Base-by-base conservation (phyloP, 2,113 vertebrate species). In the Chiloscyllium plagiosum region DNA sequence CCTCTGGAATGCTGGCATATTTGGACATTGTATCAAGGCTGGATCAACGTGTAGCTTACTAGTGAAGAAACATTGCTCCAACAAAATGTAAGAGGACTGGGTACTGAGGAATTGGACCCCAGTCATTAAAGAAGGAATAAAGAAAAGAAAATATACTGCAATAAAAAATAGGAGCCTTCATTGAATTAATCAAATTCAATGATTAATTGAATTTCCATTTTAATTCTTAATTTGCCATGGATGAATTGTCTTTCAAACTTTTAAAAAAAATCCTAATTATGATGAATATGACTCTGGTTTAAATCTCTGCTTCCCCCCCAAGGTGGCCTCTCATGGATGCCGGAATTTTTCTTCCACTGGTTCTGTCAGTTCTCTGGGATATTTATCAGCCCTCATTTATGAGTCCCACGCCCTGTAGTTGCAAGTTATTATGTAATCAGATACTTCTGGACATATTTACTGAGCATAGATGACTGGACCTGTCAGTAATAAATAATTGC, bases 401-500 rank as follows among this genome's bases (percentile, higher is more conserved):
- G 37, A 20, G 80, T 20, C 89, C n/a, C 89, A 93, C 61, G n/a
- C 33, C 33, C 56, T n/a, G 52, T 90, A 52, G 52, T 90, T 90
- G 89, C 19, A 61, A 93, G 89, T 66, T 66, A 66, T 93, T 93
- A 33, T 93, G 89, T 66, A 93, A 93, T 66, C 5, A 61, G 89
- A 66, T n/a, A 93, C 56, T 66, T 93, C 89, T 37, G 89, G 89
- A 93, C n/a, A 66, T 93, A 66, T 93, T 93, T 66, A 93, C 89
- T 93, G 61, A 66, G 61, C 56, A 37, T 33, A 93, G 61, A 93
- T 93, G 56, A 66, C 61, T 93, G 89, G 89, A 93, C 29, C 89
- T 93, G 89, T 93, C 89, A 93, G 61, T 65, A n/a, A n/a, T 93
- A 93, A 93, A 93, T 66, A 93, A 65, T 92, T 92, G 89, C 66